Percentiles rank a stretch among this genome's conserved stretches.
Conservation (phyloP, 2,888 invertebrate species). For the Apamea crenata region DNA sequence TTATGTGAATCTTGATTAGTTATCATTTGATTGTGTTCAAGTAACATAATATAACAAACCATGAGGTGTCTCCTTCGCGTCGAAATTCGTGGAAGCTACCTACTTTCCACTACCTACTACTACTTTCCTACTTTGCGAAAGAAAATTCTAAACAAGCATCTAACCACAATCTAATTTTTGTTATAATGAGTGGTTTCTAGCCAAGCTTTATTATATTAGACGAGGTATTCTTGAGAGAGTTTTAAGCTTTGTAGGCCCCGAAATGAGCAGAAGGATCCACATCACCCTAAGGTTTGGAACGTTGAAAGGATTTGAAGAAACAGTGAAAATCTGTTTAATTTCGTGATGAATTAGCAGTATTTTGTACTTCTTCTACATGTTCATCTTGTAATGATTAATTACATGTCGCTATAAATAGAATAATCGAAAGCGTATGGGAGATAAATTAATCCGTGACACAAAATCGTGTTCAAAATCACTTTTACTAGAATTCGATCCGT, state of each 20-base stretch:
- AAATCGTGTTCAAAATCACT: constrained; percentile 46
- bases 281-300: background rate
- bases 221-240: background rate
- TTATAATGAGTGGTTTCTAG: constrained; percentile 19
- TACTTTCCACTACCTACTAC: no score
- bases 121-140: no score
- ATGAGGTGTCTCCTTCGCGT: constrained; percentile 8
- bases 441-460: constrained; percentile 31
- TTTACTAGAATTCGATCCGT: constrained; percentile 22
- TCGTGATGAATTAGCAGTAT: background rate
- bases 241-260: background rate
- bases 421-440: constrained; percentile 21
- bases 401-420: constrained; percentile 2
- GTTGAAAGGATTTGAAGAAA: background rate
- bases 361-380: background rate
- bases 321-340: background rate
- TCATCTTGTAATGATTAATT: constrained; percentile 4
- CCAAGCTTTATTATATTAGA: constrained; percentile 3
- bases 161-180: constrained; percentile 11
- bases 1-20: constrained; percentile 18
- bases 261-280: background rate
- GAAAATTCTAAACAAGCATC: constrained; percentile 18
- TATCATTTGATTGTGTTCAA: constrained; percentile 35
- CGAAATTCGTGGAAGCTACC: constrained; percentile 24
- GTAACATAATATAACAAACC: constrained; percentile 27